Base-by-base conservation (phyloP, 92 coral and sea anemone genomes). In the Blastomussa wellsi region DNA sequence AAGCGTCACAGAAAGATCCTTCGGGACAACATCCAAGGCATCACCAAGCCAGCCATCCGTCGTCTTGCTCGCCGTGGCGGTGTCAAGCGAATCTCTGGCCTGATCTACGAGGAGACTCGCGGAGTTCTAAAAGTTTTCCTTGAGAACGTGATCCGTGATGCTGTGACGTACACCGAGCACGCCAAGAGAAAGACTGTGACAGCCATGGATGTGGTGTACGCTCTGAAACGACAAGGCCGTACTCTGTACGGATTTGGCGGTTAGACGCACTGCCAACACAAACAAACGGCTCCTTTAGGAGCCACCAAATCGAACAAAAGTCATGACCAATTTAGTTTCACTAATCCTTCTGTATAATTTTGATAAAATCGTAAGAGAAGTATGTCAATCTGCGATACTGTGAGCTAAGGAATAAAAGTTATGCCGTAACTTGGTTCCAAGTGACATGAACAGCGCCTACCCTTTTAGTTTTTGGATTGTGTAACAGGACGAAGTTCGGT, bases 181-280 rank as follows among this genome's bases (percentile, higher is more conserved):
- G 95, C 98, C 82, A 94, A 94, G 92, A 86, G 98, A 37, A 94
- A 94, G 92, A 93, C 98, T 70, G 98, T 94, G 84, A 94, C 98
- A 78, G 98, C 98, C 91, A 94, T 94, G 95, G 98, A 94, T 64
- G 98, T 94, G 83, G 98, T 92, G 93, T 92, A 94, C 91, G 97
- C 97, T 87, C 93, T 93, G 49, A 95, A 95, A 80, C 93, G 96
- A 81, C 94, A 94, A 82, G 98, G 98, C 81, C 93, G 98, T 53
- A 94, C 98, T 80, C 89, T 94, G 91, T 94, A 92, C 89, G 95
- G 92, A 17, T 92, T 94, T 80, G 95, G 97, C 70, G 92, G 92
- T 75, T 89, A 88, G 57, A 90, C 41, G 66, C 66, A 59, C 81
- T 59, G 38, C 29, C 72, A 22, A 57, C 83, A 65, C 86, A 47